Evolutionary conservation across 1,140 invertebrate genomes (phyloP).

Genomic region (Orchesella cincta): DNA sequence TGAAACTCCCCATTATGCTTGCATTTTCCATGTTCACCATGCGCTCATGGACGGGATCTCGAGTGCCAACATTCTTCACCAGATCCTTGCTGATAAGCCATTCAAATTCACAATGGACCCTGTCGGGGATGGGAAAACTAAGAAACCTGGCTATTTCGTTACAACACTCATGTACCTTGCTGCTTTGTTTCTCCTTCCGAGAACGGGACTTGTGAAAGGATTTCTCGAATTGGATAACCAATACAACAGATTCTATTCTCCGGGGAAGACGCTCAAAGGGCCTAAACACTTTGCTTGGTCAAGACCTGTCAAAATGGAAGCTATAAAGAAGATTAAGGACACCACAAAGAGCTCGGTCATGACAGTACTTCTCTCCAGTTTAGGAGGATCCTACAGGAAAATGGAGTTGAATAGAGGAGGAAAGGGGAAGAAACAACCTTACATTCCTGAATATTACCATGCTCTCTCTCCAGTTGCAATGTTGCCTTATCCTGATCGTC

Average conservation of each 20-base stretch:
- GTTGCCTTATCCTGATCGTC: constrained; percentile 39
- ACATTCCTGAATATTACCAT: constrained; percentile 26
- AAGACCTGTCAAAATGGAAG: constrained; percentile 39
- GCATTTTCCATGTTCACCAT: constrained; percentile 14
- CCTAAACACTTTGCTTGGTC: constrained; percentile 47
- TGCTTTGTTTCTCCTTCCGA: constrained; percentile 34
- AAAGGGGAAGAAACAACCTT: neutral
- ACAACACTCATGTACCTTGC: constrained; percentile 28
- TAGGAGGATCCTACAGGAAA: constrained; percentile 41
- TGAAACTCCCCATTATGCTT: neutral
- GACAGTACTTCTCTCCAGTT: constrained; percentile 40
- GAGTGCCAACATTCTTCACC: constrained; percentile 43
- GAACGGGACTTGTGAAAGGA: constrained; percentile 37
- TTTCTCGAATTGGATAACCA: constrained; percentile 41
- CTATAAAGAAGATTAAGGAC: constrained; percentile 44
- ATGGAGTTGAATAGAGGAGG: neutral
- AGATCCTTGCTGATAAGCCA: constrained; percentile 42
- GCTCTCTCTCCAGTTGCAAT: constrained; percentile 45
- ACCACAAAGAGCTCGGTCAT: constrained; percentile 39
- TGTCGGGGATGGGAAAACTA: constrained; percentile 8
- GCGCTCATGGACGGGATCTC: constrained; percentile 47
- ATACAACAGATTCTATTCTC: constrained; percentile 15
- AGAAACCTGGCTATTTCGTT: neutral
- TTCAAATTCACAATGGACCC: constrained; percentile 49
- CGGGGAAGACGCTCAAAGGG: constrained; percentile 32